Percentiles rank a stretch among this genome's conserved stretches.
These are phyloP conservation scores for Lithosia quadra DNA, from an alignment of 2,888 invertebrate genomes.

Conservation along the genomic window DNA sequence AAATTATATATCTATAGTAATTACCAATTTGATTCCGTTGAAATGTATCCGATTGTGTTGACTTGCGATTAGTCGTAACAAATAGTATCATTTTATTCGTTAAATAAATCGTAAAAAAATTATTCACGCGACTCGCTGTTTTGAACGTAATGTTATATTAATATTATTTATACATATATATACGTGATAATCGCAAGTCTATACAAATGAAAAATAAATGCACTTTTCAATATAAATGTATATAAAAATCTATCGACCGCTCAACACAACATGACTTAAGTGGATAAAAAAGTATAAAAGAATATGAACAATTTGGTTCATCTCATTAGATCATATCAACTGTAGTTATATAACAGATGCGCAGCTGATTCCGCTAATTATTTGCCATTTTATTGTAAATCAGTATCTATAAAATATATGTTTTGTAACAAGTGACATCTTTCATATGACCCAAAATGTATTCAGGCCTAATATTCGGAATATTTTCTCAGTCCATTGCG, in stretches of 20 bases:
- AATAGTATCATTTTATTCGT: background rate
- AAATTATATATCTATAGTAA: conserved; percentile 9
- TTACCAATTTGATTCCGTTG: conserved; percentile 13
- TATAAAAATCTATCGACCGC: conserved; percentile 37
- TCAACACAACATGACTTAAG: conserved; percentile 31
- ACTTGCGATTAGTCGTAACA: conserved; percentile 14
- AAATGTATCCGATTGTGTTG: conserved; percentile 6
- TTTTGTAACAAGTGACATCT: background rate
- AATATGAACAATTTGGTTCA: background rate
- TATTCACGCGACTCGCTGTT: background rate
- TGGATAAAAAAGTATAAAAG: background rate
- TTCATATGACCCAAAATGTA: background rate
- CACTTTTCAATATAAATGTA: conserved; percentile 34
- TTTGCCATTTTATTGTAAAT: background rate
- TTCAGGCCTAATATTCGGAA: background rate
- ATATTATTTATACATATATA: background rate
- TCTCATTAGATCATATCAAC: background rate
- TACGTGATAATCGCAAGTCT: conserved; percentile 21
- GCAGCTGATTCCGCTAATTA: background rate
- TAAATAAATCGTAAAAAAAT: background rate
- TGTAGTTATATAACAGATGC: background rate
- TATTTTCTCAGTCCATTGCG: background rate
- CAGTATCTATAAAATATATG: background rate
- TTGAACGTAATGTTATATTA: background rate
- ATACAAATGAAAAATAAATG: conserved; percentile 8